A percentile compares a stretch with the other conserved stretches of the same genome.
These are phyloP conservation scores for Chaetodon trifasciatus DNA, from an alignment of 2,797 vertebrate species.

Conservation along the genomic window DNA sequence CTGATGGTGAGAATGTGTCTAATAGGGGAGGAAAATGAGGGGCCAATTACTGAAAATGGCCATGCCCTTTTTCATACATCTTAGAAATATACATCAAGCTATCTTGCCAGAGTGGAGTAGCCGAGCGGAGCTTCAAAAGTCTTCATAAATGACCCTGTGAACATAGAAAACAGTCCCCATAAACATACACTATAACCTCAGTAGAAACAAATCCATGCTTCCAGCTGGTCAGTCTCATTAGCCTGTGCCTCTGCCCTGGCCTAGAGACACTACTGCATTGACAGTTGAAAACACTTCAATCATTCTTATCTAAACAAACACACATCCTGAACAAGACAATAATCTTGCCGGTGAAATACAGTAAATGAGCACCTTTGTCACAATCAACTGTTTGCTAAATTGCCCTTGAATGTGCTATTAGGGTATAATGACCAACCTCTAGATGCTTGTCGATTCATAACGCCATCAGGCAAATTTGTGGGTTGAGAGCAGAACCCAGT, in stretches of 20 bases:
- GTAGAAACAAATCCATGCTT: constrained; percentile 54
- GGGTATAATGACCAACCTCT: constrained; percentile 42
- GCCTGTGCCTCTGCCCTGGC: constrained; percentile 21
- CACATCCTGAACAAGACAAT: constrained; percentile 34
- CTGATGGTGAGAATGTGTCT: constrained; percentile 54
- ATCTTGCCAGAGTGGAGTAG: constrained; percentile 46
- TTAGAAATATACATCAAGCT: constrained; percentile 67
- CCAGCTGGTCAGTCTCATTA: constrained; percentile 50
- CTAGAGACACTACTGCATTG: constrained; percentile 26
- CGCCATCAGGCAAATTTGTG: constrained; percentile 34
- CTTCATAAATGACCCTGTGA: constrained; percentile 60
- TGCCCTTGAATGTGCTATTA: constrained; percentile 47
- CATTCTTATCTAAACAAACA: constrained; percentile 56
- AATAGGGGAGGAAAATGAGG: constrained; percentile 68
- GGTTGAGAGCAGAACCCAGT: constrained; percentile 31
- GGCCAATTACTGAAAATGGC: constrained; percentile 65
- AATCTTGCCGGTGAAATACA: constrained; percentile 22
- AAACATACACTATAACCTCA: constrained; percentile 50
- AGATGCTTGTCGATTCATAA: constrained; percentile 40
- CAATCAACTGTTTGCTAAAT: constrained; percentile 43
- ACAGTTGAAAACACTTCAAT: constrained; percentile 51
- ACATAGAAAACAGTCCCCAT: constrained; percentile 54
- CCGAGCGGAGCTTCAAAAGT: constrained; percentile 26
- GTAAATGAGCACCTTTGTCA: constrained; percentile 54
- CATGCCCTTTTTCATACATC: constrained; percentile 41